Evolutionary conservation across 2,797 vertebrate species (phyloP), one percentile per base, ranked within the genome.

Genomic region (Leptodactylus fallax): DNA sequence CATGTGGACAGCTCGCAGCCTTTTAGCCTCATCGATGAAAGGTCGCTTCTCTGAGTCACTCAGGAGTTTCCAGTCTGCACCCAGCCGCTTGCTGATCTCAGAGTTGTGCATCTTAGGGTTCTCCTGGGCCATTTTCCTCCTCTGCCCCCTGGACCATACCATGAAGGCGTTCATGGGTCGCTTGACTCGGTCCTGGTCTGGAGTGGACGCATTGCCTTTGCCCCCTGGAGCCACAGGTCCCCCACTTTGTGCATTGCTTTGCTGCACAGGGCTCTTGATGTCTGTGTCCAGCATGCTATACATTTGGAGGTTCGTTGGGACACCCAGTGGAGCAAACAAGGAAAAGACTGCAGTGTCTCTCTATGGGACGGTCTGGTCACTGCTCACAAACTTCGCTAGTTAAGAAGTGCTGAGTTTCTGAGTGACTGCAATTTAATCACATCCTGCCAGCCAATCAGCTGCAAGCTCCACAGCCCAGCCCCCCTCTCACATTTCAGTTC

Each of bases 41-140:
- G 98, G 98, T 85, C 98, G 95, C 93, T 99, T 99, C 91, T 99
- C 98, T 0, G 97, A 95, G 90, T 99, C 98, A 69, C 96, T 98
- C 90, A 99, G 95, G 93, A 99, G 96, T 94, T 99, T 99, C 98
- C 98, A 99, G 94, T 99, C 98, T 2, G 98, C 98, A 0, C 98
- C 98, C 0, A 99, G 94, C 17, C 98, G 95, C 94, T 99, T 99
- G 94, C 97, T 98, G 95, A 99, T 99, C 92, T 99, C 98, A 0
- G 98, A 99, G 94, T 99, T 99, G 96, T 99, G 98, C 98, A 99
- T 99, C 91, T 99, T 99, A 83, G 98, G 98, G 87, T 99, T 99
- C 90, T 99, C 98, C 91, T 99, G 96, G 19, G 98, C 98, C 98
- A 99, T 99, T 94, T 99, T 99, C 90, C 98, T 94, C 87, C 98